Evolutionary conservation across 2,888 invertebrate genomes (phyloP), one percentile per base, ranked within the genome.

Genomic region (Drosophila lutescens): DNA sequence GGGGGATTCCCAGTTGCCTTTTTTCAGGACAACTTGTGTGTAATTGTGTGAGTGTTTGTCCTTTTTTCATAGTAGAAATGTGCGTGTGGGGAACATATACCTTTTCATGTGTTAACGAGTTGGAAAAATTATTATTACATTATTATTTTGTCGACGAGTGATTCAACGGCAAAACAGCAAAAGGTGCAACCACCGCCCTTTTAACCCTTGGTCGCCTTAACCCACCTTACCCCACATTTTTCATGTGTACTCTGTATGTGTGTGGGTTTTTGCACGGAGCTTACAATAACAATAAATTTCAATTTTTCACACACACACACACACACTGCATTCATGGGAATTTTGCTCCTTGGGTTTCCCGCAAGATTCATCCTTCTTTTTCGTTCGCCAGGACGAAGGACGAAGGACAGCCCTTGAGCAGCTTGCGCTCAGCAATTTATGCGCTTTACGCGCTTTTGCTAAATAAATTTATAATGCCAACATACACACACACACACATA

Each of bases 41-140:
- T 12, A 1, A 12, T 12, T 49, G 32, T 47, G 8, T 34, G 38
- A 15, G 13, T 47, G 15, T 30, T 30, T 47, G 30, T 30, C 40
- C 40, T 40, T 40, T 40, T 9, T 17, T 12, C 8, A 12, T 9
- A 17, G 10, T 38, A 9, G 30, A 5, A 30, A 61, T 71, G 76
- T 70, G 69, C 74, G 81, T 63, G 74, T 15, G 57, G 17, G 63
- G 59, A 76, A 77, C 73, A 66, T 15, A 43, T 36, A 71, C 61
- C 60, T 82, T 77, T 47, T 78, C 77, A 62, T 77, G 86, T 89
- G 88, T 86, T 90, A 90, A 90, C 81, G 89, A 90, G 79, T 81
- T 88, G 90, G 78, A 86, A 88, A 89, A 85, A 89, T 83, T 85
- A 89, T 90, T 89, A 86, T 90, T 90, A 83, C 86, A 76, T 84